These are phyloP conservation scores for Synanthedon tipuliformis DNA, from an alignment of 2,888 invertebrate genomes.

Conservation along the genomic window DNA sequence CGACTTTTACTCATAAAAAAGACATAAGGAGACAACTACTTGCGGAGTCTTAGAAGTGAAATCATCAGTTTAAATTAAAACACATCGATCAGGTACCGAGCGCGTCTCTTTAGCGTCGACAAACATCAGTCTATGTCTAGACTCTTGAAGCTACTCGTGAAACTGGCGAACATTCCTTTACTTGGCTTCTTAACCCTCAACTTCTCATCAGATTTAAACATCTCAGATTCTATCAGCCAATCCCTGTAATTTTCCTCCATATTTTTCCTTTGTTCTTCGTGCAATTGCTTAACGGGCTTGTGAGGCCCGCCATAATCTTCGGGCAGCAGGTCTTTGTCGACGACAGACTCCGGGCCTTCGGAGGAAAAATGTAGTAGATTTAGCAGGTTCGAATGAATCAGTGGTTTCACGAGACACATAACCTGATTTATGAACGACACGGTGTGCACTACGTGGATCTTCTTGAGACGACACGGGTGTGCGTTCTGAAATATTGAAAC, in stretches of 20 bases:
- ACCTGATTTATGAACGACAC: constrained; percentile 77
- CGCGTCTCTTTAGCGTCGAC: constrained; percentile 8
- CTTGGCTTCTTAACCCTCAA: constrained; percentile 58
- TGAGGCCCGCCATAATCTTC: constrained; percentile 74
- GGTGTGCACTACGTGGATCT: constrained; percentile 75
- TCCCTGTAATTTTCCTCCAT: constrained; percentile 71
- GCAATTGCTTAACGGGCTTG: constrained; percentile 60
- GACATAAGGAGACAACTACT: too few species aligned
- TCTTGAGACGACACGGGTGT: constrained; percentile 74
- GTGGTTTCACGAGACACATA: constrained; percentile 74
- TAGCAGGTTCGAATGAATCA: constrained; percentile 73
- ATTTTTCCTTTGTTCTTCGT: constrained; percentile 66
- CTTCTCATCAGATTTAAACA: constrained; percentile 65
- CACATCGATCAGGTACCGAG: constrained; percentile 26
- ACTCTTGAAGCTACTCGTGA: constrained; percentile 61
- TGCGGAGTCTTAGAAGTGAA: too few species aligned
- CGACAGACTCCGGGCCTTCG: constrained; percentile 57
- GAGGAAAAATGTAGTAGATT: constrained; percentile 71
- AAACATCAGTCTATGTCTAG: constrained; percentile 55
- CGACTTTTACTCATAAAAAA: too few species aligned
- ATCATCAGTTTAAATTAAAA: too few species aligned
- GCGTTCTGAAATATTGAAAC: constrained; percentile 63
- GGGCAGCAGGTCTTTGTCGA: constrained; percentile 52
- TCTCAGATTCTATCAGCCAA: constrained; percentile 73
- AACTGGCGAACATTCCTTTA: constrained; percentile 60